Conservation (phyloP, 2,113 vertebrate species). For the Ailuropoda melanoleuca region DNA sequence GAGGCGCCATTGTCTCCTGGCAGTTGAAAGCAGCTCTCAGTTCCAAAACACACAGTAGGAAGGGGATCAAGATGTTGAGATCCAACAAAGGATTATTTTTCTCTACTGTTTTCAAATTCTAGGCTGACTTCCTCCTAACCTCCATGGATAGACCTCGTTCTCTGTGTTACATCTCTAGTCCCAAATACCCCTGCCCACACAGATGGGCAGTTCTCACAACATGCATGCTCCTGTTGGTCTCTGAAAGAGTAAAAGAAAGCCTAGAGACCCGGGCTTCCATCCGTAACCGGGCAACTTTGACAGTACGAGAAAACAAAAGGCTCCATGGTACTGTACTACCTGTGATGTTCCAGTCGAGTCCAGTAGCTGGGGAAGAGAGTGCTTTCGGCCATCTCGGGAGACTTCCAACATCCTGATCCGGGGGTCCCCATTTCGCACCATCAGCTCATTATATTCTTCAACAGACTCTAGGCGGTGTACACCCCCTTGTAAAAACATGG, state of each 20-base stretch:
- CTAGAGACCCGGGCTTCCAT: neutral
- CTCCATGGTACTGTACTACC: slow-evolving; percentile 80
- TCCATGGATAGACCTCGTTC: neutral
- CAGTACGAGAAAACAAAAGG: neutral
- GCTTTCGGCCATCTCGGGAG: slow-evolving; percentile 90
- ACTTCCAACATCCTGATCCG: slow-evolving; percentile 86
- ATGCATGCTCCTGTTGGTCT: neutral
- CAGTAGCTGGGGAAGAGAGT: slow-evolving; percentile 95
- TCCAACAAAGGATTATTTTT: neutral
- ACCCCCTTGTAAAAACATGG: slow-evolving; percentile 82
- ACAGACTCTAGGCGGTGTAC: slow-evolving; percentile 94
- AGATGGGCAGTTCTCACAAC: neutral
- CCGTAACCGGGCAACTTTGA: neutral
- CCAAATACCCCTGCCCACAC: neutral
- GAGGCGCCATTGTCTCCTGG: slow-evolving; percentile 52
- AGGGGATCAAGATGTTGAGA: neutral
- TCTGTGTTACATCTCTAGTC: neutral
- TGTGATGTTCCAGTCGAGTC: slow-evolving; percentile 89
- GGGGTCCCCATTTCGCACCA: slow-evolving; percentile 88
- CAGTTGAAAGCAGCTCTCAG: neutral
- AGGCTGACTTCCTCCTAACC: neutral
- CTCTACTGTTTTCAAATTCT: neutral
- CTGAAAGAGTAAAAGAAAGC: neutral
- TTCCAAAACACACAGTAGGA: slow-evolving; percentile 60
- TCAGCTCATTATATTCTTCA: slow-evolving; percentile 95